Evolutionary conservation across 2,797 vertebrate genomes (phyloP), one percentile per base, ranked within the genome.

Genomic region (Mus spretus): DNA sequence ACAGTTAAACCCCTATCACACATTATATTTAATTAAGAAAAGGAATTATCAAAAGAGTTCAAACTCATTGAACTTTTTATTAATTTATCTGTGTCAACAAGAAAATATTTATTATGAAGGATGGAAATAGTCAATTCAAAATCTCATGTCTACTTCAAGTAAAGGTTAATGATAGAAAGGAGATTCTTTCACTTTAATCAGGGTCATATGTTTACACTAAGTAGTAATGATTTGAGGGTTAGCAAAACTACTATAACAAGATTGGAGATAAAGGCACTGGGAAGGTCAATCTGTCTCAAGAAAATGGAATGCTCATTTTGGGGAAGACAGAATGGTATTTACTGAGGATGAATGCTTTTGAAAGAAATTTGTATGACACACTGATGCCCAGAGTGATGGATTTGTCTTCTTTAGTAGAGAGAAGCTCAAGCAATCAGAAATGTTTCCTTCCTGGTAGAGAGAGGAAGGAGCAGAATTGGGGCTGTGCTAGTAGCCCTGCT

Each of bases 21-120:
- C 85, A 13, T n/a, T n/a, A 70, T 57, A 94, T 70, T 90, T 79
- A 87, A 90, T 82, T 79, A 50, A 92, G 3, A 89, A 94, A 53
- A 24, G 53, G 5, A 75, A 44, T 53, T 90, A 87, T 95, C 34
- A 37, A 26, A 6, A 4, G 26, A 90, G 78, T 83, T 96, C 40
- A 86, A 96, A 92, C n/a, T 26, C 8, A 72, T 53, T 79, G 47
- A 87, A 28, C 5, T 47, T 77, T 61, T 74, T 75, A 75, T 61
- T 65, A 47, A 90, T 70, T 85, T 96, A 55, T 61, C n/a, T 57
- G 61, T 81, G 13, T 28, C 15, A 93, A 85, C 31, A 89, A 37
- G 34, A 95, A 26, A 93, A 31, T 37, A 86, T 40, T 3, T 15
- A 3, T 53, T 53, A 84, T 37, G n/a, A 67, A 20, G 59, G 37